Evolutionary conservation across 2,888 invertebrate genomes (phyloP).

Genomic region (Rhamnusium bicolor): DNA sequence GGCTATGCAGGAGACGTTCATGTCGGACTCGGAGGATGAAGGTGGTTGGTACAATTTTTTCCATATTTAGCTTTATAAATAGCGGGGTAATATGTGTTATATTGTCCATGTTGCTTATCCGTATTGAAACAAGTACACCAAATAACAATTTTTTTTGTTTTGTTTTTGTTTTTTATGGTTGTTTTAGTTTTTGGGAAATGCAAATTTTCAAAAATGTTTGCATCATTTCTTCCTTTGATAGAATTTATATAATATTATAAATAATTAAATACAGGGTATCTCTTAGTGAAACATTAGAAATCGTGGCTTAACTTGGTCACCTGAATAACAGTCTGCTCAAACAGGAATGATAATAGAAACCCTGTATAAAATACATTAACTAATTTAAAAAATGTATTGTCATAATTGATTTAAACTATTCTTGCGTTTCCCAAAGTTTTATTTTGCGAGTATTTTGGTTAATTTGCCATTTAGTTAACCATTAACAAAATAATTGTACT

Average conservation of each 20-base stretch:
- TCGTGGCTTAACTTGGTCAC: no score
- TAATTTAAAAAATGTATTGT: no score
- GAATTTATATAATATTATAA: no score
- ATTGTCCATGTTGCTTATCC: slow-evolving; percentile 41
- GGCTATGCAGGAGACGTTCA: slow-evolving; percentile 98
- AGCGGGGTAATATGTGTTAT: slow-evolving; percentile 24
- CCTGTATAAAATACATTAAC: no score
- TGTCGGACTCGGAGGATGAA: slow-evolving; percentile 99
- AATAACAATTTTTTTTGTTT: slow-evolving; percentile 32
- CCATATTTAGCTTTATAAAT: slow-evolving; percentile 35
- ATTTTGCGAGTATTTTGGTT: slow-evolving; percentile 13
- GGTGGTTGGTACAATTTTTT: slow-evolving; percentile 80
- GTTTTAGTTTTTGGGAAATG: slow-evolving; percentile 13
- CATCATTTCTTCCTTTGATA: no score
- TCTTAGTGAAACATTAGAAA: no score
- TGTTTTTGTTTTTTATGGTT: slow-evolving; percentile 31
- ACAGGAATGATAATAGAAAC: no score
- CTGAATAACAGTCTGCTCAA: no score
- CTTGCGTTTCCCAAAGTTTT: slow-evolving; percentile 15
- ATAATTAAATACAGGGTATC: no score
- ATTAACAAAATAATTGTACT: slow-evolving; percentile 24
- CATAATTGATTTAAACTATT: neutral
- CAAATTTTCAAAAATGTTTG: neutral
- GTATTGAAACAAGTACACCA: slow-evolving; percentile 21
- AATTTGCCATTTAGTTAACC: slow-evolving; percentile 23